Evolutionary conservation across 2,888 invertebrate genomes (phyloP), one percentile per base, ranked within the genome.

Genomic region (Esperia sulphurella): DNA sequence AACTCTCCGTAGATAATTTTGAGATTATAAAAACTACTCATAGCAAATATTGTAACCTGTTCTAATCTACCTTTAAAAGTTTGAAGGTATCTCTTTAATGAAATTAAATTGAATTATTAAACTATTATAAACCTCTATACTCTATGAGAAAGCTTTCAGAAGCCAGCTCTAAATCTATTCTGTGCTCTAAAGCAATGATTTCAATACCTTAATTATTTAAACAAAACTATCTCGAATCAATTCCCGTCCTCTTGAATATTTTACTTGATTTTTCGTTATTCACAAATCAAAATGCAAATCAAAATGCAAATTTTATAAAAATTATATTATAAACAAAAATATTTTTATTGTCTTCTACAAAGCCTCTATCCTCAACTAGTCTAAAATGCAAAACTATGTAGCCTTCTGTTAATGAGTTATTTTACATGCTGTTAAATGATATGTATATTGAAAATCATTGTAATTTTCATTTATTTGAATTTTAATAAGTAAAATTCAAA

Each of bases 371-470:
- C 63, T 73, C 52, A 63, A 64, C 75, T 72, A 76, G 65, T 66
- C 79, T 80, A 79, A 66, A 64, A 76, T 76, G 77, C 81, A 67
- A 54, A 50, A 65, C 74, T 76, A 75, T 69, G 66, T 64, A 75
- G 74, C 72, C 65, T 53, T 54, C 31, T 30, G 14, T 37, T 61
- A 53, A 63, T 52, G 59, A 54, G 65, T 77, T 68, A 68, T 51
- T 69, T 64, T 59, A 66, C 81, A 83, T 83, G 82, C 81, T 59
- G 57, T 59, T 59, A 21, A 21, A 21, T 21, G 21, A 21, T 3
- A 5, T 3, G 46, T 13, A 42, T 9, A 39, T 39, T 5, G 14
- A 6, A 13, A 9, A 6, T 35, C 9, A 39, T 14, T 6, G 2
- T 33, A 10, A 33, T 33, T 4, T 13, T 14, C 5, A 39, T 14